Percentiles rank a stretch among this genome's conserved stretches.
Evolutionary conservation across 2,797 vertebrate species (phyloP).

Genomic region (Macroramphosus scolopax): DNA sequence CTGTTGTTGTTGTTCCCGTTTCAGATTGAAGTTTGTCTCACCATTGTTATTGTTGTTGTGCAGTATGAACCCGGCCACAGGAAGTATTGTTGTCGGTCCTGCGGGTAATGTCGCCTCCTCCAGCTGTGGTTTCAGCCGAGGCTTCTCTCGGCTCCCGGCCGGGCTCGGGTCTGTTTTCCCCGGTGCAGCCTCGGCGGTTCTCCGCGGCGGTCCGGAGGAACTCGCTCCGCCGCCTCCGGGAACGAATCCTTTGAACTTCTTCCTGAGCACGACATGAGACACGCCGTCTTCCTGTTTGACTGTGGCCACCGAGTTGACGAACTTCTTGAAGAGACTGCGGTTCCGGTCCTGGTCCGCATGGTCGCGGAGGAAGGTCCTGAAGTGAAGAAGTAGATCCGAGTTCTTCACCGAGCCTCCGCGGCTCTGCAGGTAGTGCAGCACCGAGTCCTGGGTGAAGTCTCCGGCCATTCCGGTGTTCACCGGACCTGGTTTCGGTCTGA

Average conservation of each 20-base stretch:
- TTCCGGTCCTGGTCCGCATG: slow-evolving; percentile 74
- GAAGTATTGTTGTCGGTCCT: slow-evolving; percentile 44
- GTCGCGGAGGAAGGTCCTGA: slow-evolving; percentile 79
- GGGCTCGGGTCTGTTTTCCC: not conserved
- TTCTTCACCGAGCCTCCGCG: slow-evolving; percentile 84
- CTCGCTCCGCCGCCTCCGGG: slow-evolving; percentile 53
- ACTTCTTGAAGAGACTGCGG: slow-evolving; percentile 88
- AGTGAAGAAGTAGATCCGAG: slow-evolving; percentile 83
- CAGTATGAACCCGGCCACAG: slow-evolving; percentile 60
- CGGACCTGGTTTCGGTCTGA: not conserved
- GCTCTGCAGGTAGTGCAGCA: slow-evolving; percentile 83
- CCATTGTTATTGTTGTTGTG: slow-evolving; percentile 46
- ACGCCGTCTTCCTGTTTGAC: slow-evolving; percentile 80
- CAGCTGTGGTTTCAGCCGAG: slow-evolving; percentile 4
- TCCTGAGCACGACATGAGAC: slow-evolving; percentile 83
- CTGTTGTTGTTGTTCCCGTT: not conserved
- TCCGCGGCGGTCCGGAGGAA: not conserved
- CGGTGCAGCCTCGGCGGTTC: not conserved
- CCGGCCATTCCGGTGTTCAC: slow-evolving; percentile 71
- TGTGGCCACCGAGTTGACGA: slow-evolving; percentile 88
- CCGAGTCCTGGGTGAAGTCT: slow-evolving; percentile 85
- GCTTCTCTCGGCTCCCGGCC: slow-evolving; percentile 1
- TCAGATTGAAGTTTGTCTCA: slow-evolving; percentile 7
- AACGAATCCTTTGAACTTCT: slow-evolving; percentile 73
- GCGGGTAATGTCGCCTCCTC: too few species aligned